These are phyloP conservation scores for Pardosa pseudoannulata DNA, from an alignment of 2,888 invertebrate species.

Conservation along the genomic window DNA sequence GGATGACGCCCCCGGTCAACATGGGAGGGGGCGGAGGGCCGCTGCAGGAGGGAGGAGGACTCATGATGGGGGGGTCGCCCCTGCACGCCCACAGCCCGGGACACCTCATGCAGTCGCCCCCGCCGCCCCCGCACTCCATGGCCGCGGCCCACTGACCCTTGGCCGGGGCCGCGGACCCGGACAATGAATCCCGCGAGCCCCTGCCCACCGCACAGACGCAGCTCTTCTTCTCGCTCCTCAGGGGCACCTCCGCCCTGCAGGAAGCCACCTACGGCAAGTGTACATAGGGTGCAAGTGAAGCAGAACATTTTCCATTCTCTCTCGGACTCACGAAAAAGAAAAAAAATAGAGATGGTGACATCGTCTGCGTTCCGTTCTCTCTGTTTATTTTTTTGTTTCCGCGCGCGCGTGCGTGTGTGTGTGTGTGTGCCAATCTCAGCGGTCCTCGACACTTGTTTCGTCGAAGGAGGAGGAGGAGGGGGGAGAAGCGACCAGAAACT, in stretches of 20 bases:
- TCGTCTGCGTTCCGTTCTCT: too few relatives aligned
- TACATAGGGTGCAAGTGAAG: conserved; percentile 24
- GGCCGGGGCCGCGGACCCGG: conserved; percentile 58
- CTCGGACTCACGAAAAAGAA: too few relatives aligned
- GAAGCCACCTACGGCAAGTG: conserved; percentile 54
- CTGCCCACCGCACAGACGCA: conserved; percentile 25
- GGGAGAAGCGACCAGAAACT: conserved; percentile 40
- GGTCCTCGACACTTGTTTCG: conserved; percentile 24
- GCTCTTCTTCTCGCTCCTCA: conserved; percentile 58
- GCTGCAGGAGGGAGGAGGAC: background rate
- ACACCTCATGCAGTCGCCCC: conserved; percentile 58
- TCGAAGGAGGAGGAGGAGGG: conserved; percentile 20
- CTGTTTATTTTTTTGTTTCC: too few relatives aligned
- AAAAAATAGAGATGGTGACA: conserved; percentile 13
- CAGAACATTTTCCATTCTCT: too few relatives aligned
- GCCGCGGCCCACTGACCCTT: conserved; percentile 65
- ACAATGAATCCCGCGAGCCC: conserved; percentile 55
- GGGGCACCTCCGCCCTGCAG: conserved; percentile 30
- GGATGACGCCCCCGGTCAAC: conserved; percentile 92
- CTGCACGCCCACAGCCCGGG: conserved; percentile 67
- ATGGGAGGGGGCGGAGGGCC: background rate
- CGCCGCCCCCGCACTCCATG: conserved; percentile 67
- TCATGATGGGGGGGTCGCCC: conserved; percentile 52
- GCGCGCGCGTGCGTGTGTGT: too few relatives aligned
- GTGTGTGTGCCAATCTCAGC: conserved; percentile 54